phyloP scores from a whole-genome alignment of 2,113 vertebrate species.

The Gallinago paraguaiae region DNA sequence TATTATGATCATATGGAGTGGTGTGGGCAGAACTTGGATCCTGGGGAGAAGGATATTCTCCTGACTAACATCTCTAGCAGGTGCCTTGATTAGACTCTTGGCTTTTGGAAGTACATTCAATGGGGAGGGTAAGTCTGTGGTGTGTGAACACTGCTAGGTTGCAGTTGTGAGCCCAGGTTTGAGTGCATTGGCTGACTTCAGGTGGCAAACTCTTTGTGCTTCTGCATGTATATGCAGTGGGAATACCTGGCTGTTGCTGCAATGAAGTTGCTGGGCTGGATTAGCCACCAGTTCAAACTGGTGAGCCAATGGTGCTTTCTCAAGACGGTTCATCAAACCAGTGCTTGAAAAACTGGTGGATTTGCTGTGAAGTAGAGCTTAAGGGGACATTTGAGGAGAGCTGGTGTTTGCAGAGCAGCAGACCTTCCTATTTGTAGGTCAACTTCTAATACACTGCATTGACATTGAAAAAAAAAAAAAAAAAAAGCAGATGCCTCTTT shows the following conservation, averaged over 20 bases:
- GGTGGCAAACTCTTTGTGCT: background rate
- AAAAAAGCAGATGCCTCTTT: background rate
- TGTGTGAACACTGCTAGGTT: accelerated
- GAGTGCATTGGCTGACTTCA: background rate
- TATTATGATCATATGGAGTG: accelerated
- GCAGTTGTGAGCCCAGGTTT: background rate
- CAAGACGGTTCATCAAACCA: accelerated
- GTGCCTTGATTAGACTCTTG: background rate
- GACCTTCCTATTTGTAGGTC: background rate
- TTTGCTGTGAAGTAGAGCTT: background rate
- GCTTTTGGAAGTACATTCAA: accelerated
- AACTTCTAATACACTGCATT: background rate
- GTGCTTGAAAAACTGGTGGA: background rate
- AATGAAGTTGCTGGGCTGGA: background rate
- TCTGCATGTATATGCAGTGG: background rate
- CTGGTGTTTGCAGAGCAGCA: background rate
- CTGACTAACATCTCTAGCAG: background rate
- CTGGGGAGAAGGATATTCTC: background rate
- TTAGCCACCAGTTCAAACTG: background rate
- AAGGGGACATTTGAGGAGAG: background rate
- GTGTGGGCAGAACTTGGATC: background rate
- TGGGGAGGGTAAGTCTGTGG: background rate
- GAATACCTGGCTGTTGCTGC: background rate
- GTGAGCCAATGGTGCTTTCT: background rate
- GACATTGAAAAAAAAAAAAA: background rate